Base-by-base conservation (phyloP, 1,140 invertebrate species). In the Macrobrachium rosenbergii region DNA sequence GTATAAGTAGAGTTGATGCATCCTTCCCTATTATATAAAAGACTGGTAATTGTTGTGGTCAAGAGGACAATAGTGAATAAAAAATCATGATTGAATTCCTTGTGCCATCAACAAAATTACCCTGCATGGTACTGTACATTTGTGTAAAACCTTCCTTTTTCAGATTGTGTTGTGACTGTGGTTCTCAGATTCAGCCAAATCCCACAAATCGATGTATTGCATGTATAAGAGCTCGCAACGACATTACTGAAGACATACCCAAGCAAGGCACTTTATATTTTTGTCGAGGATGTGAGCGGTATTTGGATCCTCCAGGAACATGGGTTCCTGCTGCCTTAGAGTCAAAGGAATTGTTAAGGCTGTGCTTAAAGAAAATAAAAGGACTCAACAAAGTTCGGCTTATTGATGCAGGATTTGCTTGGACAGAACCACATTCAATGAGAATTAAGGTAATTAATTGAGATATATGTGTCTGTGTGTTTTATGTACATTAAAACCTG, bases 401-500 rank as follows among this genome's bases (percentile, higher is more conserved):
- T 8, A 94, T 99, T 69, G 98, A 99, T 94, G 99, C 99, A 78
- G 95, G 95, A 10, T 99, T 99, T 93, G 94, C 99, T 6, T 99
- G 99, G 98, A 99, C 99, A 59, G 99, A 99, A 91, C 98, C 99
- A 83, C 99, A 99, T 94, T 99, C 98, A 0, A 98, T 98, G 92
- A 94, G 99, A 87, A 95, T 99, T 45, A 99, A 99, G 93, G 95
- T 97, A 86, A 93, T 93, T 89, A 28, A 79, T 52, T 23, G 19
- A 14, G 69, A 21, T 37, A 37, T 37, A 3, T 37, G 1, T 37
- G 28, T 37, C 1, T 37, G 1, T 37, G 28, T 37, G 28, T 37
- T 37, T 37, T 37, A 37, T 37, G 28, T 37, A 1, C 28, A 3
- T 37, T 37, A 3, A 37, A 37, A n/a, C n/a, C n/a, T n/a, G n/a